A percentile compares a stretch with the other conserved stretches of the same genome.
Evolutionary conservation across 2,888 invertebrate genomes (phyloP).

Genomic region (Eupithecia abbreviata): DNA sequence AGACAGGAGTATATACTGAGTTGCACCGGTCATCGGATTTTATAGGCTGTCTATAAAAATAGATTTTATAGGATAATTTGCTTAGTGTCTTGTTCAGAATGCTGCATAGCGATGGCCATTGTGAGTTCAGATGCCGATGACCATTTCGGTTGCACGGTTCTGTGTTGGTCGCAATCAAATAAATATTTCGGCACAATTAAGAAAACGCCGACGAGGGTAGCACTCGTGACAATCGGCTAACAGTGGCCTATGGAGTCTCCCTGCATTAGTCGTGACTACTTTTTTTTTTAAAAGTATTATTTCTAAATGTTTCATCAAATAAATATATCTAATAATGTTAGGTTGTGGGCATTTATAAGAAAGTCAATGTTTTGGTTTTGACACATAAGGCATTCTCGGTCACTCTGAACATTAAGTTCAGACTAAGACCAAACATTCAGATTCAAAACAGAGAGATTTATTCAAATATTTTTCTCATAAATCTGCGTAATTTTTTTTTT

Average conservation of each 20-base stretch:
- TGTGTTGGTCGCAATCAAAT: constrained; percentile 82
- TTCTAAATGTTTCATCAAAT: not conserved
- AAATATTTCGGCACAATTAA: constrained; percentile 85
- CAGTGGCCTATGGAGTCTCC: constrained; percentile 62
- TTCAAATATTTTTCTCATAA: not conserved
- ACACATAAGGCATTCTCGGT: not conserved
- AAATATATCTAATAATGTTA: not conserved
- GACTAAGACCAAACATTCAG: not conserved
- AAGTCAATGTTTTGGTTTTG: not conserved
- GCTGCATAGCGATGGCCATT: constrained; percentile 66
- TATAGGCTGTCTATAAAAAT: constrained; percentile 50
- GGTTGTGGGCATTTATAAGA: not conserved
- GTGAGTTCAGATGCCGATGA: constrained; percentile 79
- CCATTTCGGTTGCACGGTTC: constrained; percentile 81
- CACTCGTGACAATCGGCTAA: constrained; percentile 79
- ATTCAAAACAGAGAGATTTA: not conserved
- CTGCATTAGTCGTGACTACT: constrained; percentile 45
- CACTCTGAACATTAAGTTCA: not conserved
- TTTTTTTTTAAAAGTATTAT: not conserved
- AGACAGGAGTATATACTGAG: constrained; percentile 28
- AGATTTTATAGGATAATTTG: constrained; percentile 64
- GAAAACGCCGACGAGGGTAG: constrained; percentile 82
- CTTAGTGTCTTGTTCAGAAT: constrained; percentile 53
- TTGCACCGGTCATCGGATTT: constrained; percentile 39
- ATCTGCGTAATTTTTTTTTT: not conserved